Evolutionary conservation across 2,888 invertebrate species (phyloP).

Genomic region (Xylota segnis): DNA sequence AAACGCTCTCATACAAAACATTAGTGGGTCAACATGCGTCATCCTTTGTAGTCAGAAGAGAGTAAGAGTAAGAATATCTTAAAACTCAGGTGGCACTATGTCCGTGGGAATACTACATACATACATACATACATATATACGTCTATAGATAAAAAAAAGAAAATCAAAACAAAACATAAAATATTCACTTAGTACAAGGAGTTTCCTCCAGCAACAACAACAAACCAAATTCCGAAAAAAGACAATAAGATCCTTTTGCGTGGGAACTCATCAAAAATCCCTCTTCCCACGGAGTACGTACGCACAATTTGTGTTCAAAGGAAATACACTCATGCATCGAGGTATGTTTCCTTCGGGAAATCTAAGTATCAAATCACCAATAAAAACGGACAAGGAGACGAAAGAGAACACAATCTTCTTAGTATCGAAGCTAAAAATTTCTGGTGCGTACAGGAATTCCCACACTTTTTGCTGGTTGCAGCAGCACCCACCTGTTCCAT

Average conservation of each 20-base stretch:
- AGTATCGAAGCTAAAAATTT: constrained; percentile 19
- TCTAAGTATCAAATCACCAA: constrained; percentile 56
- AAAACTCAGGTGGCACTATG: constrained; percentile 60
- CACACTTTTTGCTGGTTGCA: constrained; percentile 65
- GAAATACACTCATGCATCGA: constrained; percentile 50
- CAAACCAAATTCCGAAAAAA: constrained; percentile 37
- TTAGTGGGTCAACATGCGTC: constrained; percentile 13
- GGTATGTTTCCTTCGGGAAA: constrained; percentile 71
- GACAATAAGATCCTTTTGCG: constrained; percentile 78
- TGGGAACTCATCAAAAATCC: constrained; percentile 81
- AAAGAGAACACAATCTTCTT: constrained; percentile 15
- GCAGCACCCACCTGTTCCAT: constrained; percentile 75
- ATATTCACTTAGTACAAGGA: constrained; percentile 25
- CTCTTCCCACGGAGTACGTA: constrained; percentile 80
- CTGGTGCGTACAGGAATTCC: constrained; percentile 71
- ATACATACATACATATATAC: no score
- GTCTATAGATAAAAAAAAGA: constrained; percentile 34
- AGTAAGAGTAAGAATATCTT: neutral
- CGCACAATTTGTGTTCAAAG: constrained; percentile 77
- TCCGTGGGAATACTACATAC: constrained; percentile 47
- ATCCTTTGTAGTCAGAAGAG: neutral
- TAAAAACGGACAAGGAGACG: constrained; percentile 14
- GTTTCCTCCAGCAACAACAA: constrained; percentile 23
- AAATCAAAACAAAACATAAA: constrained; percentile 30
- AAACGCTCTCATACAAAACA: constrained; percentile 8